phyloP scores from a whole-genome alignment of 2,888 invertebrate species.

The Nymphalis c-album region DNA sequence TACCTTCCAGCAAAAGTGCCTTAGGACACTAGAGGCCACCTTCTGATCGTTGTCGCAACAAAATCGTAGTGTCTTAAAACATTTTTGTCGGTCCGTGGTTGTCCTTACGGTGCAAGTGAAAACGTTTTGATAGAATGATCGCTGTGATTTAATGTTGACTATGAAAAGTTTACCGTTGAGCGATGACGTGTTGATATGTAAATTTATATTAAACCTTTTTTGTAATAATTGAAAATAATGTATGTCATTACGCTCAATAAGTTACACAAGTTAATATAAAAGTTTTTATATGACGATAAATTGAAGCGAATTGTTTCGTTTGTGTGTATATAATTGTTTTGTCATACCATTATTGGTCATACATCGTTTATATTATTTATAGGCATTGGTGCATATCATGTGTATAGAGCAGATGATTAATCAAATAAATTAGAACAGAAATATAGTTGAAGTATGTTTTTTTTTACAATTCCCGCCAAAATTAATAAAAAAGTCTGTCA shows the following conservation, averaged over 20 bases:
- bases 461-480: neutral
- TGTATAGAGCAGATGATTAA: constrained; percentile 81
- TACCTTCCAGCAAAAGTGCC: constrained; percentile 19
- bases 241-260: constrained; percentile 38
- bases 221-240: constrained; percentile 20
- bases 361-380: constrained; percentile 76
- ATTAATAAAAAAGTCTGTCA: neutral
- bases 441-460: constrained; percentile 67
- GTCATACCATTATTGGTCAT: constrained; percentile 63
- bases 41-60: constrained; percentile 3
- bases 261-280: constrained; percentile 34
- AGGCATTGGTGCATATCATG: constrained; percentile 82
- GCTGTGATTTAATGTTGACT: constrained; percentile 71
- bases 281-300: constrained; percentile 30
- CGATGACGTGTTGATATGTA: constrained; percentile 41
- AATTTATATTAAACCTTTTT: constrained; percentile 14
- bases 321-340: constrained; percentile 62
- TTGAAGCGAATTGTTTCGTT: constrained; percentile 26
- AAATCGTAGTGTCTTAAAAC: constrained; percentile 19
- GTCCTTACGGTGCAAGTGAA: constrained; percentile 41
- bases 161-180: constrained; percentile 47
- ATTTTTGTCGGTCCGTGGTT: constrained; percentile 26
- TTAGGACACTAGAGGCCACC: constrained; percentile 3
- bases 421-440: constrained; percentile 80
- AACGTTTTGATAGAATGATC: constrained; percentile 46